phyloP scores from a whole-genome alignment of 2,113 vertebrate species.

The Psammodynastes pulverulentus region DNA sequence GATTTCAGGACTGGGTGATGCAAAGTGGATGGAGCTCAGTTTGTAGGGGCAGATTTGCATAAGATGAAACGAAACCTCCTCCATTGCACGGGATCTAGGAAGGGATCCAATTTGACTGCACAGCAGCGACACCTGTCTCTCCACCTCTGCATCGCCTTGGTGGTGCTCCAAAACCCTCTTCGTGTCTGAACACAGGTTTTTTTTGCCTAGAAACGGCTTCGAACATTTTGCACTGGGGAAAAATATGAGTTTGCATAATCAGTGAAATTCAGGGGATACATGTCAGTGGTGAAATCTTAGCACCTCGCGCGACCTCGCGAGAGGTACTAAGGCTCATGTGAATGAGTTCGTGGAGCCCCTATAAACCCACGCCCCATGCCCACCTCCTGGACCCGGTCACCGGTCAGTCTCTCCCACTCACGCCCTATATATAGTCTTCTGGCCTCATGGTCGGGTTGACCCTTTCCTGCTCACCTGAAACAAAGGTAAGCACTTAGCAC shows the following conservation, averaged over 20 bases:
- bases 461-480: too few species aligned
- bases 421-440: too few species aligned
- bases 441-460: too few species aligned
- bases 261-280: neutral
- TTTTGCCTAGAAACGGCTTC: neutral
- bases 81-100: neutral
- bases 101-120: neutral
- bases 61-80: neutral
- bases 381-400: too few species aligned
- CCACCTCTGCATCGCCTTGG: neutral
- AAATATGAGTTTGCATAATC: neutral
- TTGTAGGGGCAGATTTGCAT: neutral
- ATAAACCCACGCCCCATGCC: too few species aligned
- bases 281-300: too few species aligned
- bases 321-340: too few species aligned
- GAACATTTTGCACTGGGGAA: neutral
- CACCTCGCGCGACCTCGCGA: too few species aligned
- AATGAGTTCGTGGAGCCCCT: too few species aligned
- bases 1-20: neutral
- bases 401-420: too few species aligned
- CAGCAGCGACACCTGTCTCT: neutral
- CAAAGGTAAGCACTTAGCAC: too few species aligned
- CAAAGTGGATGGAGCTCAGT: neutral
- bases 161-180: neutral
- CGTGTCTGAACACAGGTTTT: neutral